phyloP scores from a whole-genome alignment of 2,113 vertebrate genomes.

The Limanda limanda region DNA sequence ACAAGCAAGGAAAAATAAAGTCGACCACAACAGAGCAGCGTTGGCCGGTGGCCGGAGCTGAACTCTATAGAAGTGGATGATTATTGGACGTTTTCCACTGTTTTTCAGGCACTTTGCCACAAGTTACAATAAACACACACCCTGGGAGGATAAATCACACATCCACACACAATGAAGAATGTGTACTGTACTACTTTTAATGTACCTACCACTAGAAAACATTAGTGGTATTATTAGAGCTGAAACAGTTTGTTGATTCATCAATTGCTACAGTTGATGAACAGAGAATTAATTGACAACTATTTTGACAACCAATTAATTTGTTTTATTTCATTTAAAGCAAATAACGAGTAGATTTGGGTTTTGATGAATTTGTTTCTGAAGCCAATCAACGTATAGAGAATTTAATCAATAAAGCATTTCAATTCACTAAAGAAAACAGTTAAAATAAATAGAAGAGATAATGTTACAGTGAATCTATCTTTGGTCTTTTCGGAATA shows the following conservation, averaged over 20 bases:
- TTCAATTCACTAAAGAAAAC: not conserved
- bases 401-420: not conserved
- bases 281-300: not conserved
- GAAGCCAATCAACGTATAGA: not conserved
- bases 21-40: constrained; percentile 39
- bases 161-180: not conserved
- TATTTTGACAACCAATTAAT: not conserved
- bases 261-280: not conserved
- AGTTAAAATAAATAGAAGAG: not conserved
- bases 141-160: constrained; percentile 2
- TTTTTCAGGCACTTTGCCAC: constrained; percentile 66
- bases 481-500: not conserved
- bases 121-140: constrained; percentile 12
- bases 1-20: constrained; percentile 34
- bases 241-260: not conserved
- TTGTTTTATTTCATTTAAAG: not conserved
- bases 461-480: not conserved
- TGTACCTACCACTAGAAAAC: too few relatives aligned
- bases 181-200: not conserved
- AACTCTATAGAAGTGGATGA: constrained; percentile 45
- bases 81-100: constrained; percentile 66
- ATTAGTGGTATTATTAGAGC: not conserved
- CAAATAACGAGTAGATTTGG: not conserved
- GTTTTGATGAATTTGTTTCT: not conserved
- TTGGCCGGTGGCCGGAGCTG: constrained; percentile 54